phyloP scores from a whole-genome alignment of 1,140 invertebrate genomes.

The Cotesia chilonis region DNA sequence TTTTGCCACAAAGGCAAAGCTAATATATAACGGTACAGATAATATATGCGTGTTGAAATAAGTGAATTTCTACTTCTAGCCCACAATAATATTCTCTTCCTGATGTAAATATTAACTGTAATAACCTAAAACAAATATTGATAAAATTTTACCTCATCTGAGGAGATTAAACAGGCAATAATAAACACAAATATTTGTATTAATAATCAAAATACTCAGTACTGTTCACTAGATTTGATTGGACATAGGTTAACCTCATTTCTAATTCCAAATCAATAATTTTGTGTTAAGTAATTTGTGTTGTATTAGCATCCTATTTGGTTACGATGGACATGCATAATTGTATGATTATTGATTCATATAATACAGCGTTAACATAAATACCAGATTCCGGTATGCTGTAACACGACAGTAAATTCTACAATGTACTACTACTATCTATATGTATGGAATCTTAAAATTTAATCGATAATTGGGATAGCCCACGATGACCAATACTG shows the following conservation, averaged over 20 bases:
- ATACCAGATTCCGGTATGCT: neutral
- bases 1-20: no score
- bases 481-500: conserved; percentile 17
- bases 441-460: conserved; percentile 30
- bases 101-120: no score
- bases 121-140: no score
- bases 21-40: no score
- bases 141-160: conserved; percentile 1
- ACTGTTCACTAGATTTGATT: no score
- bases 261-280: conserved; percentile 31
- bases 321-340: conserved; percentile 26
- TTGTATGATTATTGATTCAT: conserved; percentile 31
- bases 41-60: no score
- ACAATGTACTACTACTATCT: no score
- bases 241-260: conserved; percentile 14
- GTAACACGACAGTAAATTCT: neutral
- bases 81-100: no score
- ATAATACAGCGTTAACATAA: conserved; percentile 22
- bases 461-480: conserved; percentile 30
- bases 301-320: conserved; percentile 32
- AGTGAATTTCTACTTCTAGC: no score
- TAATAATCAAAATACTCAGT: no score
- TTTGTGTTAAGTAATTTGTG: conserved; percentile 15
- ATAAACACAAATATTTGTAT: no score
- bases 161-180: neutral